phyloP scores from a whole-genome alignment of 1,140 invertebrate species.

The Leptinotarsa defecta region DNA sequence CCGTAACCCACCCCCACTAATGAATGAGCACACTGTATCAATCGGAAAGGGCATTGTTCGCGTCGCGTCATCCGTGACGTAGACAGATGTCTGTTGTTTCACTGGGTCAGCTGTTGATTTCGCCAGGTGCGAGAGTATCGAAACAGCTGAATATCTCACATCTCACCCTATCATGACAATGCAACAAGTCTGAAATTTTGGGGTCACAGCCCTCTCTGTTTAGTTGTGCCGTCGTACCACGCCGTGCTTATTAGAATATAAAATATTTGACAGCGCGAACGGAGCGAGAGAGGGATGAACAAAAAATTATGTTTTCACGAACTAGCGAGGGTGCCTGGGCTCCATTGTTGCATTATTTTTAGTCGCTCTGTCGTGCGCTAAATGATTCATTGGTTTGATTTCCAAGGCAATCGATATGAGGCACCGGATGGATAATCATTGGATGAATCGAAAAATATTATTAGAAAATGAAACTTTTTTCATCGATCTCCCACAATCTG shows the following conservation, averaged over 20 bases:
- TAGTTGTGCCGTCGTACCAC: slow-evolving; percentile 15
- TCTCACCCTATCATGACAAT: slow-evolving; percentile 29
- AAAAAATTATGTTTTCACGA: slow-evolving; percentile 2
- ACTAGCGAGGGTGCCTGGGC: background rate
- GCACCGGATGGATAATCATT: too few species aligned
- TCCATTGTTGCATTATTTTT: slow-evolving; percentile 1
- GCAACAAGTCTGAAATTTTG: slow-evolving; percentile 30
- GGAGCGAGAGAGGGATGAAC: background rate
- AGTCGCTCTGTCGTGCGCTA: background rate
- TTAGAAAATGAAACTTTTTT: too few species aligned
- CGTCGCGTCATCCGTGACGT: slow-evolving; percentile 26
- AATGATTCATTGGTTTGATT: too few species aligned
- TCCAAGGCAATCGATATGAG: too few species aligned
- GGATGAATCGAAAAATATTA: too few species aligned
- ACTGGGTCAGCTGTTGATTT: slow-evolving; percentile 30
- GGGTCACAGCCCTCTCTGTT: slow-evolving; percentile 22
- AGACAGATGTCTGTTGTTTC: slow-evolving; percentile 28
- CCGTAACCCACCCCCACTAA: slow-evolving; percentile 8
- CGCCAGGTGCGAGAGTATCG: slow-evolving; percentile 23
- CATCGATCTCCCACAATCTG: too few species aligned
- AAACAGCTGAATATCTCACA: slow-evolving; percentile 28
- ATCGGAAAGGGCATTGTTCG: slow-evolving; percentile 17
- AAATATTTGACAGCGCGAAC: slow-evolving; percentile 9
- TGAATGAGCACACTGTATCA: background rate
- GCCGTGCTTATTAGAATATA: slow-evolving; percentile 26